Evolutionary conservation across 2,888 invertebrate genomes (phyloP), one percentile per base, ranked within the genome.

Genomic region (Stratiomys singularior): DNA sequence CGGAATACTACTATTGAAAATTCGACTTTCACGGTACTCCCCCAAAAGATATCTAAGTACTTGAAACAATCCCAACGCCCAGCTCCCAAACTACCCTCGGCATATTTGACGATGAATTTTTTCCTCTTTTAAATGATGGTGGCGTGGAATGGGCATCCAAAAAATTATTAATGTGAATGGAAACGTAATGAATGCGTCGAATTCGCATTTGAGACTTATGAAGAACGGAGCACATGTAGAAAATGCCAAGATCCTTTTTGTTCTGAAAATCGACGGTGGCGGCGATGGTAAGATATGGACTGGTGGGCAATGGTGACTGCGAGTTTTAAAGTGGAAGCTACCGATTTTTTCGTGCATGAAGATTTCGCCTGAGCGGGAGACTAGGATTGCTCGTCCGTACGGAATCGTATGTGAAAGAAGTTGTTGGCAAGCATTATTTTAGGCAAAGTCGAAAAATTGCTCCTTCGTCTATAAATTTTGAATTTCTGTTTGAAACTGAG

Each of bases 161-260:
- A 79, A 79, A 79, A 79, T 80, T 80, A 80, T 78, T 78, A 76
- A 78, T 78, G 67, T 74, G 78, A 78, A 78, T 78, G 76, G 78
- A 80, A 76, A 80, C 78, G 78, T 80, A 80, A 80, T 80, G 78
- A 78, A 80, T 80, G 78, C 77, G 77, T 76, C 77, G 77, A 77
- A 76, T 58, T 76, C 72, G 78, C 27, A 74, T 69, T 78, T 72
- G n/a, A 77, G 66, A 76, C 69, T 77, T 76, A 46, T 69, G 13
- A 37, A 63, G 44, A 23, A 64, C 52, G 60, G 23, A 37, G 58
- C 44, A 52, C 47, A 72, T 47, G 52, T 37, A 52, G 46, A 21
- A 47, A 46, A 46, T 47, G 25, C 27, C 25, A 25, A 25, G 23
- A 69, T 69, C 69, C 47, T 69, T 15, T n/a, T 37, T 28, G 37